phyloP scores from a whole-genome alignment of 1,140 invertebrate genomes.

The Leptopilina boulardi region DNA sequence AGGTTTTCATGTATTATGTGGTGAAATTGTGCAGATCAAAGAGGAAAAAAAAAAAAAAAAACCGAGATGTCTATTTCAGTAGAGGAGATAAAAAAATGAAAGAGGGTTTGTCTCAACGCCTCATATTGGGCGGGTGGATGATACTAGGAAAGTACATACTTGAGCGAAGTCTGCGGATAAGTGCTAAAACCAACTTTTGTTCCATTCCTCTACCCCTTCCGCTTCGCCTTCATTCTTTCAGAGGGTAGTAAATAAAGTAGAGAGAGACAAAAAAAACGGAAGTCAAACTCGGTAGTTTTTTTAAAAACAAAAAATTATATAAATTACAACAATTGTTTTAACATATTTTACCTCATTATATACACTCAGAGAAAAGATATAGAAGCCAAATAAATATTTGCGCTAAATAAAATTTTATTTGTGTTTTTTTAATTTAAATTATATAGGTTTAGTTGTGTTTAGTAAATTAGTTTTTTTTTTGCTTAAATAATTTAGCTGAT shows the following conservation, averaged over 20 bases:
- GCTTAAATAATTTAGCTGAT: no score
- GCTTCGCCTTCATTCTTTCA: constrained; percentile 5
- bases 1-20: background rate
- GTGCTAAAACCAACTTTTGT: constrained; percentile 60
- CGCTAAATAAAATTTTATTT: no score
- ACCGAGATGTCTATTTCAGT: background rate
- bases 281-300: constrained; percentile 42
- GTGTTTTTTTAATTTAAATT: no score
- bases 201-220: constrained; percentile 19
- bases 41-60: background rate
- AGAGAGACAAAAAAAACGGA: constrained; percentile 46
- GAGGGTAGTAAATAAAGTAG: constrained; percentile 53
- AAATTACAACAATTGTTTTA: background rate
- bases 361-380: no score
- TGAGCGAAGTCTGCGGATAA: constrained; percentile 46
- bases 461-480: no score
- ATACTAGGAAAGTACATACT: constrained; percentile 35
- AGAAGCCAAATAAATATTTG: no score
- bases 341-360: no score
- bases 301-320: background rate
- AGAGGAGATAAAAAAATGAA: constrained; percentile 9
- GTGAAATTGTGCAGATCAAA: constrained; percentile 23
- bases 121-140: constrained; percentile 22
- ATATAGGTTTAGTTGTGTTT: no score
- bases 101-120: constrained; percentile 32